Conservation (phyloP, 2,113 vertebrate species). For the Aspiorhynchus laticeps region DNA sequence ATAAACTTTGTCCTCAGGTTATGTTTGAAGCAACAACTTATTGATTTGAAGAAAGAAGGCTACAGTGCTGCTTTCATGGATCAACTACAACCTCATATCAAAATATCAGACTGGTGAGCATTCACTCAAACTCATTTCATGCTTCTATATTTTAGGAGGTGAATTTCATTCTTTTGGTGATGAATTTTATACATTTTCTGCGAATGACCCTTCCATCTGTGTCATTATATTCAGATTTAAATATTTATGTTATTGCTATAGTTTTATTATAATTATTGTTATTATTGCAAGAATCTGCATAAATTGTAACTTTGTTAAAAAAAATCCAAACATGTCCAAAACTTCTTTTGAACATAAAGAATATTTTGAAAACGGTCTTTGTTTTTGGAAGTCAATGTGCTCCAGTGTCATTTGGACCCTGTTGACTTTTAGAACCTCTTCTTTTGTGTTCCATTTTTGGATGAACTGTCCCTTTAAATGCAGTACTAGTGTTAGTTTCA, state of each 20-base stretch:
- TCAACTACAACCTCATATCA: not conserved
- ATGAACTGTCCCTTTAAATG: not conserved
- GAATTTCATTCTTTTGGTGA: not conserved
- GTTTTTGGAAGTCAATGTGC: not conserved
- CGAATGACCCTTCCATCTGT: no score
- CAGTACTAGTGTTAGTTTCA: not conserved
- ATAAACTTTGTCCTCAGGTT: not conserved
- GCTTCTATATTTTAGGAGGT: not conserved
- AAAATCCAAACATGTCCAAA: no score
- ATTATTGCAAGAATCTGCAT: not conserved
- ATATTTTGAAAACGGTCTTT: not conserved
- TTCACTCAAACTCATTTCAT: not conserved
- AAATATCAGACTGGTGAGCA: constrained; percentile 67
- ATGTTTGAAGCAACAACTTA: constrained; percentile 67
- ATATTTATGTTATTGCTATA: no score
- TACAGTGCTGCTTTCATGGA: constrained; percentile 59
- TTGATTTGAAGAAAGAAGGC: constrained; percentile 69
- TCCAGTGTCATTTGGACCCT: not conserved
- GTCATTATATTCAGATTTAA: no score
- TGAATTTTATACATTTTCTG: no score
- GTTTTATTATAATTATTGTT: no score
- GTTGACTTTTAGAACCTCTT: not conserved
- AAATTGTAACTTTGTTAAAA: not conserved
- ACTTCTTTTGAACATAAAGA: not conserved
- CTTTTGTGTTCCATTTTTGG: not conserved